These are phyloP conservation scores for Rhabdornis inornatus DNA, from an alignment of 2,113 vertebrate species.

Conservation along the genomic window DNA sequence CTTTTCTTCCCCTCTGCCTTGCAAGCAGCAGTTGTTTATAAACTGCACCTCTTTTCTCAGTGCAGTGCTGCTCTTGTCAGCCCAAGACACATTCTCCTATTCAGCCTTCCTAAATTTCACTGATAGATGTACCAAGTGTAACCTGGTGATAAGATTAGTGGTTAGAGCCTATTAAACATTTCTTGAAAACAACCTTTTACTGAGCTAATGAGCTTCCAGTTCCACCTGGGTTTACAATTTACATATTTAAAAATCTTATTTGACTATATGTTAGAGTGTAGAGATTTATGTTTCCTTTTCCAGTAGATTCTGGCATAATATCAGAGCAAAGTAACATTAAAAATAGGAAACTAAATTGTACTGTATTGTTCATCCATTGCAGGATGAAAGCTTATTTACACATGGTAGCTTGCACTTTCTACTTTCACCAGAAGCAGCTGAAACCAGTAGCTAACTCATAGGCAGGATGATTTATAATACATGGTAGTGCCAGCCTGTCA, in stretches of 20 bases:
- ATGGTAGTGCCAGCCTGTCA: background rate
- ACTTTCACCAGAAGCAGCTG: background rate
- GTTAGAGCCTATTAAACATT: background rate
- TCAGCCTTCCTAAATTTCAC: background rate
- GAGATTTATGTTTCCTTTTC: background rate
- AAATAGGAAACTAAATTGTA: background rate
- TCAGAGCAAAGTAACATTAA: background rate
- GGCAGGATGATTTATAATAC: background rate
- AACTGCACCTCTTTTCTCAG: background rate
- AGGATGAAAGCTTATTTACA: background rate
- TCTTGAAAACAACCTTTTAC: background rate
- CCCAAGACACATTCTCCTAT: background rate
- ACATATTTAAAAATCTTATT: background rate
- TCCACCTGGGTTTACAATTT: background rate
- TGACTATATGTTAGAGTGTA: background rate
- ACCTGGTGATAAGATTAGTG: conserved; percentile 7
- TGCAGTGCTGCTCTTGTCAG: background rate
- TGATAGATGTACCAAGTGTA: background rate
- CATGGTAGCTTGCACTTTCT: background rate
- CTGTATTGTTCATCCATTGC: background rate
- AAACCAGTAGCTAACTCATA: background rate
- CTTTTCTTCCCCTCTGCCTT: background rate
- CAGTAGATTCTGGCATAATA: background rate
- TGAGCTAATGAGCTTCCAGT: background rate
- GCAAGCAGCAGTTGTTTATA: background rate